phyloP scores from a whole-genome alignment of 64 coral and sea anemone genomes.

The Pocillopora damicornis region DNA sequence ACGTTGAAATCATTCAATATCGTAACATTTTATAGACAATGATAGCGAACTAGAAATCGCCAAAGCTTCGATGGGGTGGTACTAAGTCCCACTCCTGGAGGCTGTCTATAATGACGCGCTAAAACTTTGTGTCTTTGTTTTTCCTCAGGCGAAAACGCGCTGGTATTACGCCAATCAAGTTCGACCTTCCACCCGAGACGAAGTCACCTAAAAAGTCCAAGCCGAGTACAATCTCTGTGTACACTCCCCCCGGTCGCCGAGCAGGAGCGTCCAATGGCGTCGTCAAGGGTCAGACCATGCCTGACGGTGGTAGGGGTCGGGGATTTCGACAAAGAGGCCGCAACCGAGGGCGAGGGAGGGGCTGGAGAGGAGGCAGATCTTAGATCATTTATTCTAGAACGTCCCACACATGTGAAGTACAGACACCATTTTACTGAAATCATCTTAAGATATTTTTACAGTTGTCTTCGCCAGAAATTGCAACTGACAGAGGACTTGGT shows the following conservation, averaged over 20 bases:
- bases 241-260: slow-evolving; percentile 81
- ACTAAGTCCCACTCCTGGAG: too few relatives aligned
- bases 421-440: neutral
- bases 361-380: slow-evolving; percentile 45
- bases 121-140: slow-evolving; percentile 3
- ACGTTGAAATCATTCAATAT: too few relatives aligned
- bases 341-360: slow-evolving; percentile 51
- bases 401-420: neutral
- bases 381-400: neutral
- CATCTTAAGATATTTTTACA: slow-evolving; percentile 2
- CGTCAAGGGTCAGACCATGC: slow-evolving; percentile 86
- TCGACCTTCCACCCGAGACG: slow-evolving; percentile 79
- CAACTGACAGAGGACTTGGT: neutral
- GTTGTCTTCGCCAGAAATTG: neutral
- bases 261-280: slow-evolving; percentile 75
- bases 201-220: slow-evolving; percentile 56
- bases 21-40: too few relatives aligned
- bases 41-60: too few relatives aligned
- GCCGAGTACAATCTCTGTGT: slow-evolving; percentile 53
- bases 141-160: slow-evolving; percentile 85
- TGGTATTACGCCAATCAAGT: slow-evolving; percentile 95
- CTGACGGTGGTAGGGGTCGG: slow-evolving; percentile 54
- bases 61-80: too few relatives aligned
- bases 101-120: neutral
- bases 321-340: slow-evolving; percentile 57